These are phyloP conservation scores for Elanoides forficatus DNA, from an alignment of 2,113 vertebrate species.

Conservation along the genomic window DNA sequence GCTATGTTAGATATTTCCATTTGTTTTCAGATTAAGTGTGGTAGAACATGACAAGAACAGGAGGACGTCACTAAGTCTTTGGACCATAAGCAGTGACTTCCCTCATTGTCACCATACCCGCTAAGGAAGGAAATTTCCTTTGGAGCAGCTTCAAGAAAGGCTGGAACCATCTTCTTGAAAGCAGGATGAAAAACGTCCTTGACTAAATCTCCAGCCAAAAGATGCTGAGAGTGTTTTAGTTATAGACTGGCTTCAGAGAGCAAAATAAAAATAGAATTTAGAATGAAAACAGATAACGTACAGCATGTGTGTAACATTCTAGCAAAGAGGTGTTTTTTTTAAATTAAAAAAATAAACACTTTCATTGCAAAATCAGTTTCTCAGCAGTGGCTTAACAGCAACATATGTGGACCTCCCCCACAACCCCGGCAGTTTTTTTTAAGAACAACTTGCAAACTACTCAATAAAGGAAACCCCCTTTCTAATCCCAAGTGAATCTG, in stretches of 20 bases:
- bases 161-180: neutral
- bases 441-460: neutral
- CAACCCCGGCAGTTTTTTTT: neutral
- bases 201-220: constrained; percentile 3
- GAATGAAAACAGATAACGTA: neutral
- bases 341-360: neutral
- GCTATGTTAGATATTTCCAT: neutral
- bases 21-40: neutral
- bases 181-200: neutral
- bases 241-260: neutral
- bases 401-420: neutral
- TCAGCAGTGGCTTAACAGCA: neutral
- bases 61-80: neutral
- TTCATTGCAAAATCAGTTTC: neutral
- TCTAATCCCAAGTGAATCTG: neutral
- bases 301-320: neutral
- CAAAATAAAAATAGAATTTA: constrained; percentile 12
- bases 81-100: neutral
- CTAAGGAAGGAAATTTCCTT: neutral
- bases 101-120: neutral
- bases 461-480: neutral
- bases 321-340: neutral
- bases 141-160: constrained; percentile 19
- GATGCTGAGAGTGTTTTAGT: constrained; percentile 11
- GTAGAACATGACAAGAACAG: neutral